A percentile compares a stretch with the other conserved stretches of the same genome.
Conservation (phyloP, 2,888 invertebrate species). For the Sarcophaga variegata region DNA sequence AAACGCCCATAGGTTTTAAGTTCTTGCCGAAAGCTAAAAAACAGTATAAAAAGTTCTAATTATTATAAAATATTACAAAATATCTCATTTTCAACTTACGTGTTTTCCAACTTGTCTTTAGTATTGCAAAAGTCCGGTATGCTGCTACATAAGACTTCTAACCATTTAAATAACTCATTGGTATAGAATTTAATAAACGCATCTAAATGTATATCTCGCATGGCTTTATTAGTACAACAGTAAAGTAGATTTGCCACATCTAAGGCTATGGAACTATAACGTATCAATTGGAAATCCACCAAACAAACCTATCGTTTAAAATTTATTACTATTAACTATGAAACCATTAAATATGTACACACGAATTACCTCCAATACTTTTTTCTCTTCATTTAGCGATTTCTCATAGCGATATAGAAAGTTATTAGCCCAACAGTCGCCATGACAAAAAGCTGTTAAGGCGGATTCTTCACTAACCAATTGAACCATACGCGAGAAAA, state of each 20-base stretch:
- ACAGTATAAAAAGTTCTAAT: slow-evolving; percentile 15
- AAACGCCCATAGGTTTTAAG: slow-evolving; percentile 86
- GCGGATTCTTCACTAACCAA: slow-evolving; percentile 85
- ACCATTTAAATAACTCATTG: slow-evolving; percentile 84
- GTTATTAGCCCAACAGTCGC: slow-evolving; percentile 90
- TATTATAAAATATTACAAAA: neutral
- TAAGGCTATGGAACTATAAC: slow-evolving; percentile 87
- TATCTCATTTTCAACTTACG: slow-evolving; percentile 81
- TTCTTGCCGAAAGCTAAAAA: slow-evolving; percentile 84
- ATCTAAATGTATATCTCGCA: slow-evolving; percentile 84
- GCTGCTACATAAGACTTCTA: slow-evolving; percentile 83
- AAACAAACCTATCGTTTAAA: slow-evolving; percentile 84
- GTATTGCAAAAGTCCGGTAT: slow-evolving; percentile 79
- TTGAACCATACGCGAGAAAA: slow-evolving; percentile 87
- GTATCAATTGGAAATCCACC: slow-evolving; percentile 87
- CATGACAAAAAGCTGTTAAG: slow-evolving; percentile 87
- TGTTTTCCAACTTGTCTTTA: slow-evolving; percentile 83
- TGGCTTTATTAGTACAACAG: slow-evolving; percentile 85
- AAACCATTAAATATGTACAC: slow-evolving; percentile 2
- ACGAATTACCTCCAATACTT: slow-evolving; percentile 83
- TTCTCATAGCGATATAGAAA: slow-evolving; percentile 85
- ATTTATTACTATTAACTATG: neutral
- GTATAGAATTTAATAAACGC: slow-evolving; percentile 85
- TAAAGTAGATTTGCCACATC: slow-evolving; percentile 87
- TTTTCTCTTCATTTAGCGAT: slow-evolving; percentile 77